phyloP scores from a whole-genome alignment of 2,113 vertebrate genomes.

The Daboia siamensis region DNA sequence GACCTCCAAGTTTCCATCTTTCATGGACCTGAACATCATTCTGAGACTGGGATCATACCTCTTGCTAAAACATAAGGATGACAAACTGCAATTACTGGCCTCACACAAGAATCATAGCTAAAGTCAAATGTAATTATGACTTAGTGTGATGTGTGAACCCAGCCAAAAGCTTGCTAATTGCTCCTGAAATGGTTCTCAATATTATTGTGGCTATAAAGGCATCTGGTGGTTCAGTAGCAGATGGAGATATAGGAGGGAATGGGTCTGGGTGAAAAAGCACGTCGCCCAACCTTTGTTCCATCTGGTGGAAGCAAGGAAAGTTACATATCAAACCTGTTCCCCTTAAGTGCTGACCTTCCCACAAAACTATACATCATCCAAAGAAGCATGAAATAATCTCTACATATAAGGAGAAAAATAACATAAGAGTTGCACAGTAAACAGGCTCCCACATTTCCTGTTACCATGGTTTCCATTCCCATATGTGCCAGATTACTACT shows the following conservation, averaged over 20 bases:
- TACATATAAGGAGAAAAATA: conserved; percentile 29
- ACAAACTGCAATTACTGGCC: neutral
- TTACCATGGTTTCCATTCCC: conserved; percentile 62
- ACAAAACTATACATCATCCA: neutral
- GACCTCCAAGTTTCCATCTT: neutral
- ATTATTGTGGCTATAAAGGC: neutral
- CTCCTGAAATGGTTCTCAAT: neutral
- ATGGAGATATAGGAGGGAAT: neutral
- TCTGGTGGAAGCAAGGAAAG: neutral
- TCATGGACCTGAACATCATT: neutral
- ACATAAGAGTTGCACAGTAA: conserved; percentile 43
- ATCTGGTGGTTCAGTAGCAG: neutral
- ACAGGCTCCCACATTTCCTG: conserved; percentile 44
- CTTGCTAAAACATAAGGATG: neutral
- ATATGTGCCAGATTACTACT: conserved; percentile 6
- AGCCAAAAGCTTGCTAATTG: neutral
- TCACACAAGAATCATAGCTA: neutral
- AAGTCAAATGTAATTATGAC: neutral
- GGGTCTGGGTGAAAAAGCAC: neutral
- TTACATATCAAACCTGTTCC: neutral
- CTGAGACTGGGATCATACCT: neutral
- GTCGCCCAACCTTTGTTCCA: neutral
- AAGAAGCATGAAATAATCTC: conserved; percentile 31
- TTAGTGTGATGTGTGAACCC: neutral
- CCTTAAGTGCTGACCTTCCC: neutral